Percentiles rank a stretch among this genome's conserved stretches.
Evolutionary conservation across 2,888 invertebrate genomes (phyloP).

Genomic region (Drosophila atroscutellata): DNA sequence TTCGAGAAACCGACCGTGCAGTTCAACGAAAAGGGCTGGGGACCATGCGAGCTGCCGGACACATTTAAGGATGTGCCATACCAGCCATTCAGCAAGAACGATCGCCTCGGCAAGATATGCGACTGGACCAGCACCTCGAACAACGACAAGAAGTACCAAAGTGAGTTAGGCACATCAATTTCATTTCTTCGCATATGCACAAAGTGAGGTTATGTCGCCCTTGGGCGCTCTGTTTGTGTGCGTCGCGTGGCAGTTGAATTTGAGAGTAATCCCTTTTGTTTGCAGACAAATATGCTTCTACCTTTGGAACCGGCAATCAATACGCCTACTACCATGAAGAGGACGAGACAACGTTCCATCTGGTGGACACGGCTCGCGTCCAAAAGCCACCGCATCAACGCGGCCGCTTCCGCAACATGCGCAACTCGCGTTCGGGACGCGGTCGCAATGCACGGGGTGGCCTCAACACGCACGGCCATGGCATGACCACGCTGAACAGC

Average conservation of each 20-base stretch:
- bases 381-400: constrained; percentile 97
- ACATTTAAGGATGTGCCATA: constrained; percentile 89
- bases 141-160: constrained; percentile 97
- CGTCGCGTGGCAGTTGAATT: constrained; percentile 78
- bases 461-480: constrained; percentile 87
- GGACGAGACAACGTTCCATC: constrained; percentile 99
- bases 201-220: constrained; percentile 76
- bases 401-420: constrained; percentile 94
- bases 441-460: constrained; percentile 89
- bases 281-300: constrained; percentile 93
- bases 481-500: constrained; percentile 93
- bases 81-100: constrained; percentile 99
- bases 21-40: constrained; percentile 92
- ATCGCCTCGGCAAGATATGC: constrained; percentile 98
- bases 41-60: constrained; percentile 98
- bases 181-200: constrained; percentile 15
- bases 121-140: constrained; percentile 99
- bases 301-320: constrained; percentile 97
- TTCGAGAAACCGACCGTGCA: constrained; percentile 84
- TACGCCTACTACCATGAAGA: constrained; percentile 99
- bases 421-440: constrained; percentile 86
- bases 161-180: constrained; percentile 43
- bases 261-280: constrained; percentile 8
- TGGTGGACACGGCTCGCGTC: constrained; percentile 97
- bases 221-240: constrained; percentile 48